Base-by-base conservation (phyloP, 2,797 vertebrate genomes). In the Sparidentex hasta region DNA sequence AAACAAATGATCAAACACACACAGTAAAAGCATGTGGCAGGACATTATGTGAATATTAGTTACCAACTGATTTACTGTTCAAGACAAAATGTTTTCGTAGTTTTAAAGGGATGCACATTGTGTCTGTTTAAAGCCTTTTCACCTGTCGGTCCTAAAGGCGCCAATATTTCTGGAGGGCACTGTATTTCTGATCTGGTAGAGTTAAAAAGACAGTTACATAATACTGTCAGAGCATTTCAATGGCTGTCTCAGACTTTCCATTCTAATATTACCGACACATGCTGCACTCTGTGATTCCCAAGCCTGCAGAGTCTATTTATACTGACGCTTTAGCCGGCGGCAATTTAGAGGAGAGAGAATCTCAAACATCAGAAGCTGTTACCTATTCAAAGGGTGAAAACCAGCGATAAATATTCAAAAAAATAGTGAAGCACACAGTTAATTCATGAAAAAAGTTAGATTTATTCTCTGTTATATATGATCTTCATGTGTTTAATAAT, bases 181-280 rank as follows among this genome's bases (percentile, higher is more conserved):
- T 79, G 85, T 93, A 93, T 92, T 90, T 93, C 78, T 91, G 91
- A 90, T 88, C 91, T 86, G 62, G 78, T 83, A 0, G 76, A 91
- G 87, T 91, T 88, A 89, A 93, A 93, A 90, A 92, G 88, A 83
- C 82, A 87, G 88, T 94, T 94, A 90, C 83, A 84, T 93, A 94
- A 95, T 88, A 84, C 74, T 55, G 90, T 79, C 90, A 88, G 82
- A 86, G 82, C 87, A 84, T 93, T 93, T 94, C 92, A 90, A 93
- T 92, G 88, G 80, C 89, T 84, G 89, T 91, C 92, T 95, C 94
- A 95, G 88, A 93, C 91, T 93, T 94, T 95, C 94, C 94, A 93
- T 93, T 95, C 94, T 94, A 94, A 92, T 93, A 90, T 95, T 95
- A 95, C 93, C 88, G 74, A 89, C 93, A 94, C 93, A 94, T 93